Evolutionary conservation across 2,113 vertebrate genomes (phyloP), one percentile per base, ranked within the genome.

Genomic region (Camelus bactrianus): DNA sequence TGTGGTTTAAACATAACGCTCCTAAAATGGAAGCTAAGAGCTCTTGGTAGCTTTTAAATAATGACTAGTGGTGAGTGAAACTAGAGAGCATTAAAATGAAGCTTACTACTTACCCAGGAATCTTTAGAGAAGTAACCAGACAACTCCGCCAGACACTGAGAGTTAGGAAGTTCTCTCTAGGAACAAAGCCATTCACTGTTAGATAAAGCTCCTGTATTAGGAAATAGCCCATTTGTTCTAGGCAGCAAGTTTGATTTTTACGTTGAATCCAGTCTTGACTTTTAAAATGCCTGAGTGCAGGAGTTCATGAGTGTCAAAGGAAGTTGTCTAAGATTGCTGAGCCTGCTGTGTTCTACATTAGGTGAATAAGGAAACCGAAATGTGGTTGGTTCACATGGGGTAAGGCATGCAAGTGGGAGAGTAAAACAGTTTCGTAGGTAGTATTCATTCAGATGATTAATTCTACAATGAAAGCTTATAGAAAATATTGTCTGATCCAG

Each of bases 21-120:
- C 85, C 96, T 76, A 89, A 93, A 83, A 96, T 81, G 75, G 48
- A 54, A 91, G 16, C 64, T 96, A 86, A 73, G 62, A 83, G 58
- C 46, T 93, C 85, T 97, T 95, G 70, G 48, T 94, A 86, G 24
- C 65, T 98, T 98, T 93, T 80, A 62, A 93, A 69, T 96, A 93
- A 97, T 72, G 46, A 86, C 60, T 84, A 92, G 56, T 24, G 86
- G 93, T 94, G 69, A 97, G 72, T 67, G 73, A 92, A 96, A 65
- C 75, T 87, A 89, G 54, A 95, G 89, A 50, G 48, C 38, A 90
- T 12, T 67, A 89, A 79, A 96, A 15, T 88, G 46, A 58, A 80
- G 28, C 72, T 96, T 38, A 67, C 62, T 89, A 60, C 89, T 96
- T 77, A 82, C 26, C 1, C 81, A 92, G 48, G 93, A 92, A 46